Percentiles rank a stretch among this genome's conserved stretches.
These are phyloP conservation scores for Cranoglanis bouderius DNA, from an alignment of 2,113 vertebrate species.

Conservation along the genomic window DNA sequence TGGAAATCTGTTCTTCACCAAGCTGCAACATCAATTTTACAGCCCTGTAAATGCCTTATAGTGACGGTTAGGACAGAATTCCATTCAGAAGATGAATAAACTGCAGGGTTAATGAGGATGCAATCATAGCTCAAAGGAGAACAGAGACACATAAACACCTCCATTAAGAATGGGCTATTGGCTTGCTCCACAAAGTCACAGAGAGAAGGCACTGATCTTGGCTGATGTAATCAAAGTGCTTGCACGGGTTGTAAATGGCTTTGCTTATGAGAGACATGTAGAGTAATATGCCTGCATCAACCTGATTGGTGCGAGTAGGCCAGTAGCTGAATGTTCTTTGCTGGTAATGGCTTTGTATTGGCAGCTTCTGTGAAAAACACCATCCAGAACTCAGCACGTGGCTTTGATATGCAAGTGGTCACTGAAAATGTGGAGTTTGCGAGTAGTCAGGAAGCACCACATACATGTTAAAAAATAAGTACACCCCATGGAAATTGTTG, in stretches of 20 bases:
- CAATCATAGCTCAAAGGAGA: slow-evolving; percentile 31
- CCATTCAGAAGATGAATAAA: slow-evolving; percentile 53
- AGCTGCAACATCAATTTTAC: slow-evolving; percentile 51
- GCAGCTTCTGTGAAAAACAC: slow-evolving; percentile 26
- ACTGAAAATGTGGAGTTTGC: slow-evolving; percentile 17
- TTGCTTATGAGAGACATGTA: slow-evolving; percentile 20
- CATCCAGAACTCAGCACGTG: slow-evolving; percentile 47
- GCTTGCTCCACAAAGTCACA: slow-evolving; percentile 38
- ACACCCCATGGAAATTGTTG: too few species aligned
- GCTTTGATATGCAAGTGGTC: slow-evolving; percentile 52
- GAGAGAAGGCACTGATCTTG: slow-evolving; percentile 24
- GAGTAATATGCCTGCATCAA: slow-evolving; percentile 29
- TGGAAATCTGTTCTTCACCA: slow-evolving; percentile 48
- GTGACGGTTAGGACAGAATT: slow-evolving; percentile 39
- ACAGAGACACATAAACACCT: slow-evolving; percentile 15
- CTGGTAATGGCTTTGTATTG: slow-evolving; percentile 35
- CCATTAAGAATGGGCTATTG: slow-evolving; percentile 41
- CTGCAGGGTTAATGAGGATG: slow-evolving; percentile 27
- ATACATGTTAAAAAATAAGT: neutral
- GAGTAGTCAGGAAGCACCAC: slow-evolving; percentile 19
- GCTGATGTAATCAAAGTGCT: slow-evolving; percentile 41
- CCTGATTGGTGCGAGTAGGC: slow-evolving; percentile 11
- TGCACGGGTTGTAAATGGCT: slow-evolving; percentile 28
- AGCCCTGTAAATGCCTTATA: slow-evolving; percentile 50
- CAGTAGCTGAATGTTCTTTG: slow-evolving; percentile 17